phyloP scores from a whole-genome alignment of 2,888 invertebrate genomes.

The Xylophagus ater region DNA sequence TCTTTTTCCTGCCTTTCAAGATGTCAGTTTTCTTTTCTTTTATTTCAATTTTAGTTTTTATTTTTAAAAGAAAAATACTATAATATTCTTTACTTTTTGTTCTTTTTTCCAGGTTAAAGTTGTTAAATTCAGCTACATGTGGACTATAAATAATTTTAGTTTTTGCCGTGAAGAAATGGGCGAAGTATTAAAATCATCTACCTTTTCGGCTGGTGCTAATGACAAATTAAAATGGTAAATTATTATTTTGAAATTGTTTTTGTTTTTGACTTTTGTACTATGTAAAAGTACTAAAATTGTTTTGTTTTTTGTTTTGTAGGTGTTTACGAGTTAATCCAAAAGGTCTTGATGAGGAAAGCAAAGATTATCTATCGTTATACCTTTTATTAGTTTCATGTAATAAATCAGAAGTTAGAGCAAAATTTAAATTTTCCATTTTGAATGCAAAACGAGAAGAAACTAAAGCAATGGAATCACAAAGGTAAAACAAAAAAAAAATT shows the following conservation, averaged over 20 bases:
- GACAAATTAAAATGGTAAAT: slow-evolving; percentile 97
- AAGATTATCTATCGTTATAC: slow-evolving; percentile 98
- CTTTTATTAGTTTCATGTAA: slow-evolving; percentile 98
- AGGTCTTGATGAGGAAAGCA: slow-evolving; percentile 99
- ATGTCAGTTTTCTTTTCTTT: too few relatives aligned
- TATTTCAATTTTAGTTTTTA: too few relatives aligned
- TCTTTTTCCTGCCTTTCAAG: too few relatives aligned
- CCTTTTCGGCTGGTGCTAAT: slow-evolving; percentile 98
- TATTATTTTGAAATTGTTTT: slow-evolving; percentile 1
- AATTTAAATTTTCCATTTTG: slow-evolving; percentile 99
- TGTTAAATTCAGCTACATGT: slow-evolving; percentile 99
- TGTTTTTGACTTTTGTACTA: background rate
- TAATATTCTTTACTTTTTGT: too few relatives aligned
- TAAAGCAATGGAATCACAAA: slow-evolving; percentile 95
- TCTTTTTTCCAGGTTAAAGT: slow-evolving; percentile 99
- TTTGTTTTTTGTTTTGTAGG: slow-evolving; percentile 40
- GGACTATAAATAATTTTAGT: slow-evolving; percentile 99
- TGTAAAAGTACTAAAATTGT: background rate
- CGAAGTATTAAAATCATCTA: slow-evolving; percentile 98
- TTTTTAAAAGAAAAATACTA: too few relatives aligned
- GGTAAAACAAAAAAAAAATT: too few relatives aligned
- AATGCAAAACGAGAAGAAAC: slow-evolving; percentile 99
- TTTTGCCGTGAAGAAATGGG: slow-evolving; percentile 99
- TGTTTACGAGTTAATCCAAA: slow-evolving; percentile 99
- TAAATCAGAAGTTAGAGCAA: slow-evolving; percentile 99